Evolutionary conservation across 2,113 vertebrate genomes (phyloP).

Genomic region (Pica pica): DNA sequence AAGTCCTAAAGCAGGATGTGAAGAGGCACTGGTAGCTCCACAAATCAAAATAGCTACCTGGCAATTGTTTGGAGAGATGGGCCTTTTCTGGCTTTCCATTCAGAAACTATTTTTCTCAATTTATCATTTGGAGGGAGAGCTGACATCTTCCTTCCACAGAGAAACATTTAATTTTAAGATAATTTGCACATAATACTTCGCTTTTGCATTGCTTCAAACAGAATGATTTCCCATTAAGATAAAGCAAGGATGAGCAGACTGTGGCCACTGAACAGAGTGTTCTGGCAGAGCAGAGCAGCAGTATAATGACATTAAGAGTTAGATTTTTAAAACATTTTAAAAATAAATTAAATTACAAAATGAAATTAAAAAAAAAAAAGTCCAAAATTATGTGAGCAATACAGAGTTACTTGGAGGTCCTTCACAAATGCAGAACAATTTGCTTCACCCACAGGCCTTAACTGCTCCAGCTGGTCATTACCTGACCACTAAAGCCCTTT

Average conservation of each 20-base stretch:
- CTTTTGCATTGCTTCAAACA: not conserved
- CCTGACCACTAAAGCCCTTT: slow-evolving; percentile 16
- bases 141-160: slow-evolving; percentile 18
- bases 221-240: slow-evolving; percentile 29
- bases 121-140: not conserved
- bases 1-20: not conserved
- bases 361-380: not conserved
- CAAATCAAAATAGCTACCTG: not conserved
- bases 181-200: not conserved
- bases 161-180: slow-evolving; percentile 15
- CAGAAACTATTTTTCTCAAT: not conserved
- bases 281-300: slow-evolving; percentile 28
- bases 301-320: slow-evolving; percentile 36
- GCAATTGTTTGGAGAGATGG: not conserved
- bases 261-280: slow-evolving; percentile 7
- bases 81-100: not conserved
- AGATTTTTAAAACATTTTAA: slow-evolving; percentile 32
- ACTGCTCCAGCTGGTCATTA: slow-evolving; percentile 50
- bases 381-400: not conserved
- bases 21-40: not conserved
- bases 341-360: slow-evolving; percentile 39
- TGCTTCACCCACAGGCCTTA: not conserved
- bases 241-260: slow-evolving; percentile 41
- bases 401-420: slow-evolving; percentile 7
- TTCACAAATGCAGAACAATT: slow-evolving; percentile 17